Conservation (phyloP, 92 coral and sea anemone genomes). For the Desmophyllum pertusum region DNA sequence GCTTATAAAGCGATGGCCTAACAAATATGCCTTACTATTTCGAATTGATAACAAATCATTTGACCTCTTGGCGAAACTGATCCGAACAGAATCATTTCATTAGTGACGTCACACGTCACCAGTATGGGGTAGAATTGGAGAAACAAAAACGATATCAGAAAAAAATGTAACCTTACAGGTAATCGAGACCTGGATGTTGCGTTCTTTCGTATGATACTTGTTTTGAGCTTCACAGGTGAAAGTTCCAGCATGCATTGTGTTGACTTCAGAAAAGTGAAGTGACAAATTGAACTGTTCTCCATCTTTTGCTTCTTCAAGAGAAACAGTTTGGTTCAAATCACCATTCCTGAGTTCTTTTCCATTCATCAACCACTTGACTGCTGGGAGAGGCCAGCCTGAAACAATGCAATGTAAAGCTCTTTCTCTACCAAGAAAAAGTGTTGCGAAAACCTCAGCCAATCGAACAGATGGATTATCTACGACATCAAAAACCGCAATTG, state of each 20-base stretch:
- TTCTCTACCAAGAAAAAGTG: not conserved
- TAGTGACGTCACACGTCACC: too few species aligned
- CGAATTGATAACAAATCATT: too few species aligned
- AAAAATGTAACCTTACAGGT: not conserved
- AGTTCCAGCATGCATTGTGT: not conserved
- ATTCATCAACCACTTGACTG: conserved; percentile 4
- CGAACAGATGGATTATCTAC: not conserved
- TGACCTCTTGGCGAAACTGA: too few species aligned
- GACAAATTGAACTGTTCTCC: not conserved
- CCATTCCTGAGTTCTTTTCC: not conserved
- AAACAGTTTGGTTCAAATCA: not conserved
- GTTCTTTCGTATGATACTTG: not conserved
- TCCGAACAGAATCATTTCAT: too few species aligned
- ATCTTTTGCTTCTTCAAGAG: not conserved
- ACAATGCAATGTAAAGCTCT: not conserved
- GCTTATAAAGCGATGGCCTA: too few species aligned
- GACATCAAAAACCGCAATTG: too few species aligned
- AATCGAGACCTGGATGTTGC: not conserved
- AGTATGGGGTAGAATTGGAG: too few species aligned
- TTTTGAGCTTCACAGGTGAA: conserved; percentile 14
- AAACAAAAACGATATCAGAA: too few species aligned
- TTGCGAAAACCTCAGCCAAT: not conserved
- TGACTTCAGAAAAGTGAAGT: not conserved
- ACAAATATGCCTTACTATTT: too few species aligned
- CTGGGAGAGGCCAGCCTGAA: not conserved